These are phyloP conservation scores for Drymodes brunneopygia DNA, from an alignment of 2,113 vertebrate genomes.

Conservation along the genomic window DNA sequence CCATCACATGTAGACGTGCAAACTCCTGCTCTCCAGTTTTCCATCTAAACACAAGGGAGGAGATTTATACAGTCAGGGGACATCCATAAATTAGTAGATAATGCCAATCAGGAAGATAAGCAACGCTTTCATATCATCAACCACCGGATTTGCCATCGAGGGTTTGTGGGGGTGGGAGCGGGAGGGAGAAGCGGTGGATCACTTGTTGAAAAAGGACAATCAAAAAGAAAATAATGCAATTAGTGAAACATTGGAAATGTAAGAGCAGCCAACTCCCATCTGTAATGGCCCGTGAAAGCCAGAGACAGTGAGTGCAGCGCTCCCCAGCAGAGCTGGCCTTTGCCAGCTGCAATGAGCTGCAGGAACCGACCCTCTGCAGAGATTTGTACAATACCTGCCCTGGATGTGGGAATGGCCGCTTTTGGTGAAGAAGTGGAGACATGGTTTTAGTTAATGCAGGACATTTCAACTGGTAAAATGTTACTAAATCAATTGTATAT, in stretches of 20 bases:
- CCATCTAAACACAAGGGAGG: not conserved
- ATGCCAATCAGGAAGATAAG: not conserved
- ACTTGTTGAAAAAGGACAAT: not conserved
- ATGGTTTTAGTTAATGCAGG: not conserved
- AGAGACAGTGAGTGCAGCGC: not conserved
- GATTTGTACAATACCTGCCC: not conserved
- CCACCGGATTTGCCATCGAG: rapidly evolving
- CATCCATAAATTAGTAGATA: not conserved
- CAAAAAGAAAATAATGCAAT: not conserved
- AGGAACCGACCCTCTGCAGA: not conserved
- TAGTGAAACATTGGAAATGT: not conserved
- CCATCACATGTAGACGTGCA: rapidly evolving
- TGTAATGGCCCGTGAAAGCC: not conserved
- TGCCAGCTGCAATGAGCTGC: not conserved
- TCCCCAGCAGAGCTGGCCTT: not conserved
- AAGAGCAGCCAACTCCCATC: not conserved
- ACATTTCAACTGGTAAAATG: not conserved
- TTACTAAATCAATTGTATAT: not conserved
- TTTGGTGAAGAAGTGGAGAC: not conserved
- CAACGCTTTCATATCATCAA: not conserved
- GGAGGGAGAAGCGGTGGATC: not conserved
- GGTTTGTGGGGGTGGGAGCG: rapidly evolving
- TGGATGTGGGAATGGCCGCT: not conserved
- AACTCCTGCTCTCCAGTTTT: not conserved
- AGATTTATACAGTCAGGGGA: not conserved